Evolutionary conservation across 2,113 vertebrate genomes (phyloP), one percentile per base, ranked within the genome.

Genomic region (Athene noctua): DNA sequence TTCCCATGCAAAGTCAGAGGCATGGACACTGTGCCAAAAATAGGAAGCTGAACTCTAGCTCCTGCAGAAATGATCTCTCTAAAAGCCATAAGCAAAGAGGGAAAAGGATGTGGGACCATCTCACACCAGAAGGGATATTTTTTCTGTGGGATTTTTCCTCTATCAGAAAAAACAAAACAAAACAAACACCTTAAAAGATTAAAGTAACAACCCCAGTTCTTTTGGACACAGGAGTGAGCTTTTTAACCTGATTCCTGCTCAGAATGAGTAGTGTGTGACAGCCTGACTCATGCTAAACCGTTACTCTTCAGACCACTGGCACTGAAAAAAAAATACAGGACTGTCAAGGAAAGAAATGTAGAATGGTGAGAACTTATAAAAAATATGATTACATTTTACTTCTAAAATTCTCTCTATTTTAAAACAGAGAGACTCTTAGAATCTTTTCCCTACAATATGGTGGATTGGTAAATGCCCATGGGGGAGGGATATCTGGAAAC

Each of bases 1-100:
- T 94, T 92, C 63, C 40, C 51, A 20, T 91, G 91, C 65, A 84
- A 92, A 95, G 84, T 92, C 91, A 94, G 83, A 92, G 92, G 55
- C 0, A 0, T 57, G 72, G 72, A 84, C 62, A 21, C 46, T 42
- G 51, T 58, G 66, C 86, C 92, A 95, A 85, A 95, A 92, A 84
- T 71, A 92, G 87, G 73, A 79, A 70, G 63, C 71, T 88, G 72
- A 80, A 77, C 74, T 42, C 38, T 70, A 57, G 42, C 23, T 91
- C 34, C 47, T 58, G 70, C 49, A 90, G 51, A 61, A 95, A 82
- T n/a, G 9, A 55, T 65, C 40, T 86, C 36, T 88, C 80, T 80
- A 71, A 93, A 87, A 95, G 52, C 21, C 49, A 13, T 46, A 68
- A 66, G 54, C 40, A 87, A 91, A 86, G 55, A 63, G 13, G 15